Conservation (phyloP, 2,888 invertebrate genomes). For the Gari tellinella region DNA sequence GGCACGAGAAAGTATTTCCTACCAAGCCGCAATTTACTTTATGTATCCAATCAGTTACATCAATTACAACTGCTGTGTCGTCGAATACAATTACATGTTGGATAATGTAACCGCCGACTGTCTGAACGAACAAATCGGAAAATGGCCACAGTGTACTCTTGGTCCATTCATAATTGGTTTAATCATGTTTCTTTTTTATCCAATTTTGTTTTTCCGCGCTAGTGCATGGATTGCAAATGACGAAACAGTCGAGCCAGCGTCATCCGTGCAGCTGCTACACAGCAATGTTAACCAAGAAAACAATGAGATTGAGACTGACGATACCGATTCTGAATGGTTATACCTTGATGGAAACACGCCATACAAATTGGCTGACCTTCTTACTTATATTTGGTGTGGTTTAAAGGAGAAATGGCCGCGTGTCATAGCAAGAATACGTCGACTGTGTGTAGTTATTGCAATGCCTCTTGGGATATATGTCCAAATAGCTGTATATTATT, state of each 20-base stretch:
- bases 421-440: constrained; percentile 24
- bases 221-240: constrained; percentile 17
- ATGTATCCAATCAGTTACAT: constrained; percentile 27
- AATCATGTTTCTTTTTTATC: constrained; percentile 33
- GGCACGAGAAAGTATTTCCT: constrained; percentile 13
- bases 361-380: constrained; percentile 5
- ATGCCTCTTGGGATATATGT: constrained; percentile 19
- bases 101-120: background rate
- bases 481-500: constrained; percentile 16
- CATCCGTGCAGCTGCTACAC: no score
- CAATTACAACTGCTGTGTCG: constrained; percentile 36
- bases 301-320: background rate
- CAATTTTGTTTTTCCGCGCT: constrained; percentile 16
- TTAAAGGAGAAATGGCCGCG: constrained; percentile 11
- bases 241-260: constrained; percentile 5
- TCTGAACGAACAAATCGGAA: constrained; percentile 4
- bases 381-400: constrained; percentile 3
- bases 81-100: constrained; percentile 12
- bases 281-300: constrained; percentile 6
- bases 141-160: constrained; percentile 35
- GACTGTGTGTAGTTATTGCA: constrained; percentile 24
- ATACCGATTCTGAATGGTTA: constrained; percentile 16
- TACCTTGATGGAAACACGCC: constrained; percentile 27
- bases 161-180: constrained; percentile 28
- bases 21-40: constrained; percentile 28